A percentile compares a stretch with the other conserved stretches of the same genome.
Evolutionary conservation across 2,113 vertebrate genomes (phyloP).

Genomic region (Scopus umbretta): DNA sequence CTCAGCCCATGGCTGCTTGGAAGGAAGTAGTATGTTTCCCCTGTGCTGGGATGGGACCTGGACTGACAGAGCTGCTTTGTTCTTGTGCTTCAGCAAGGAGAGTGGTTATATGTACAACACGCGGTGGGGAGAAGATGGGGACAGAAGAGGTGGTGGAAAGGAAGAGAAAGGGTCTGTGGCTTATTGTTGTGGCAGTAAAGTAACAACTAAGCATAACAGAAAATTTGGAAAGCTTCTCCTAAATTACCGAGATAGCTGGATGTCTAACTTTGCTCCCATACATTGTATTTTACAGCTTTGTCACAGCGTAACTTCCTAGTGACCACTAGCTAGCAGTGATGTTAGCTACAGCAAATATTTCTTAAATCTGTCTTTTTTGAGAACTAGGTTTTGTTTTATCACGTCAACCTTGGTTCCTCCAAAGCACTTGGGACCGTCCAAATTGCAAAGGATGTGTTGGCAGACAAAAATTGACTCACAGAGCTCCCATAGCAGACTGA

Average conservation of each 20-base stretch:
- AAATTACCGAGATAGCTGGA: background rate
- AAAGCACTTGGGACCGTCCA: background rate
- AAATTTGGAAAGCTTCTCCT: background rate
- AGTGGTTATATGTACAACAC: background rate
- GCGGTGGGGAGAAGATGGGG: background rate
- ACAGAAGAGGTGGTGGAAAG: background rate
- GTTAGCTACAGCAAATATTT: background rate
- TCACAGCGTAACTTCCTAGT: background rate
- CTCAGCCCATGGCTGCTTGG: background rate
- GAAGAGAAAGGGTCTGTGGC: background rate
- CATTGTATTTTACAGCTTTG: background rate
- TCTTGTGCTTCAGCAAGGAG: background rate
- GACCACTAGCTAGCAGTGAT: background rate
- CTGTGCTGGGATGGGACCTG: background rate
- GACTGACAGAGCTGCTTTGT: background rate
- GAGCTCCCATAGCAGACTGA: background rate
- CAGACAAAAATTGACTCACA: background rate
- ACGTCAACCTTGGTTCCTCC: background rate
- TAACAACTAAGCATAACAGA: background rate
- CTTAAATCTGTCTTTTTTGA: fast-evolving
- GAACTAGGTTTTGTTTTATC: background rate
- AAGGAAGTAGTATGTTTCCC: background rate
- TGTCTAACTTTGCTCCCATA: background rate
- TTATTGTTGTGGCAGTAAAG: background rate
- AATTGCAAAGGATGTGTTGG: background rate